A percentile compares a stretch with the other conserved stretches of the same genome.
Evolutionary conservation across 2,113 vertebrate species (phyloP).

Genomic region (Gymnocephalus cernua): DNA sequence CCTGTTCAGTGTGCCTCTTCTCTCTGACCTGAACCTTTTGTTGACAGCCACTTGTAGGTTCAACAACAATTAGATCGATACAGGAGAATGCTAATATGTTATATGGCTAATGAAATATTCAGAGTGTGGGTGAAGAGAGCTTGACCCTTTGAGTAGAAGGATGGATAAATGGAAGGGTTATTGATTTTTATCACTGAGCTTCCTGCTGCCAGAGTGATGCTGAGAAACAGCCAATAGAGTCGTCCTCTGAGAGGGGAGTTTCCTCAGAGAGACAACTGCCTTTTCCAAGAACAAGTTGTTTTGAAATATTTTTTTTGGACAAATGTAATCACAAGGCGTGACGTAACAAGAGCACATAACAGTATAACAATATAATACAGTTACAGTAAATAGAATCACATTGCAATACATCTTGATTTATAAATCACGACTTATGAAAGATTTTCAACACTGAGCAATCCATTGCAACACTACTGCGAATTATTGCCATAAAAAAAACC

Average conservation of each 20-base stretch:
- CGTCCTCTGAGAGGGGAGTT: neutral
- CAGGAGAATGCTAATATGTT: neutral
- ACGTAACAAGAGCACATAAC: neutral
- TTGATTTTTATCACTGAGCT: slow-evolving; percentile 40
- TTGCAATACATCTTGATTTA: neutral
- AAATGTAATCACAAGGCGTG: neutral
- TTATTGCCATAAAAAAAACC: neutral
- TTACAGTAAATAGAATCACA: neutral
- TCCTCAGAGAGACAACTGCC: neutral
- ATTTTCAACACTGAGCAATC: neutral
- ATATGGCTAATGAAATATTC: slow-evolving; percentile 28
- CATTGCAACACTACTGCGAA: neutral
- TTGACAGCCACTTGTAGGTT: neutral
- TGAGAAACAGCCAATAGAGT: slow-evolving; percentile 17
- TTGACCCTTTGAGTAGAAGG: slow-evolving; percentile 5
- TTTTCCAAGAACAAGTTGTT: slow-evolving; percentile 19
- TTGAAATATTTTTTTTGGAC: slow-evolving; percentile 5
- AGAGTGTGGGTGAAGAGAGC: neutral
- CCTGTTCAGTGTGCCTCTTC: neutral
- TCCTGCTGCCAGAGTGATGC: slow-evolving; percentile 23
- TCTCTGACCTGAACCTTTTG: neutral
- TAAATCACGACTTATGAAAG: neutral
- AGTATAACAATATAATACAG: neutral
- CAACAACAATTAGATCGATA: slow-evolving; percentile 13
- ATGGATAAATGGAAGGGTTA: slow-evolving; percentile 24